A percentile compares a stretch with the other conserved stretches of the same genome.
phyloP scores from a whole-genome alignment of 2,797 vertebrate species.

The Clamator glandarius region DNA sequence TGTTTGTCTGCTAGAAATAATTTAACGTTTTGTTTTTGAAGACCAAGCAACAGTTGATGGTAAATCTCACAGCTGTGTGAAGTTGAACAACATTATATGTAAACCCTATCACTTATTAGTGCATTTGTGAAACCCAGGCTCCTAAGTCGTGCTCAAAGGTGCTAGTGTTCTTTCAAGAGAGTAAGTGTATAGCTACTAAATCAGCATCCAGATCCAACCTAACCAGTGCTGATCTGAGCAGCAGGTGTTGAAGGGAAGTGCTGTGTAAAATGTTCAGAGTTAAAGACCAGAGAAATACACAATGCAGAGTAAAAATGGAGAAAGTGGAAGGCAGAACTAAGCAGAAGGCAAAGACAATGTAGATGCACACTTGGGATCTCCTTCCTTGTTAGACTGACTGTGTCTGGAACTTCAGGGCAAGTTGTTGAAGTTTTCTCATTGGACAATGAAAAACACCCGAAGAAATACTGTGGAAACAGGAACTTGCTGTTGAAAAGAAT shows the following conservation, averaged over 20 bases:
- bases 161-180: background rate
- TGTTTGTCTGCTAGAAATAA: background rate
- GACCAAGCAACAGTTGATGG: background rate
- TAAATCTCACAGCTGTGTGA: background rate
- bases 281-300: background rate
- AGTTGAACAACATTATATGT: background rate
- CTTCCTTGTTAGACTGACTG: background rate
- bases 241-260: background rate
- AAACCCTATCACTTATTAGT: background rate
- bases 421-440: background rate
- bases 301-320: background rate
- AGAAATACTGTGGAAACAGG: background rate
- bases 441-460: background rate
- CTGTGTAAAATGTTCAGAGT: background rate
- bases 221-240: background rate
- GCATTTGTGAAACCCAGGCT: background rate
- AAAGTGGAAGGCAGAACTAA: background rate
- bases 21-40: background rate
- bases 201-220: background rate
- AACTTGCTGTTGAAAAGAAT: background rate
- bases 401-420: background rate
- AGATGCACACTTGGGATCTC: background rate
- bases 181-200: background rate
- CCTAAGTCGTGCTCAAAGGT: background rate
- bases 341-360: background rate